phyloP scores from a whole-genome alignment of 2,888 invertebrate genomes.

The Myathropa florea region DNA sequence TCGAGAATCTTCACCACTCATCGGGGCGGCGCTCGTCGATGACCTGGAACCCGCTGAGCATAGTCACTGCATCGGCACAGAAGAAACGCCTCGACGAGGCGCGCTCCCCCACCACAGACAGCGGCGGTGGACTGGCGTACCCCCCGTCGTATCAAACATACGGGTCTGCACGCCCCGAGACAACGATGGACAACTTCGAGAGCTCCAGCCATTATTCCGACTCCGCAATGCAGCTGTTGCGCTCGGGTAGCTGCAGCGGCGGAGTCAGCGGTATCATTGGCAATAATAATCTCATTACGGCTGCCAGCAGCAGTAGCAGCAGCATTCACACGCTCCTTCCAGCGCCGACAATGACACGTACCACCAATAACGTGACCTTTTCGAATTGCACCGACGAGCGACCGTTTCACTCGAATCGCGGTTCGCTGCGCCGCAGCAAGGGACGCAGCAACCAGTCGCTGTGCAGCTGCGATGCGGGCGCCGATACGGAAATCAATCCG shows the following conservation, averaged over 20 bases:
- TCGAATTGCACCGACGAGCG: conserved; percentile 77
- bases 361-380: conserved; percentile 77
- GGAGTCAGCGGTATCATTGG: conserved; percentile 71
- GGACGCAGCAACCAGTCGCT: conserved; percentile 80
- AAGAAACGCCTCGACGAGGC: conserved; percentile 47
- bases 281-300: conserved; percentile 70
- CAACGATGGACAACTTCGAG: conserved; percentile 75
- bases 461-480: conserved; percentile 80
- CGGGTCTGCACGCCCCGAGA: conserved; percentile 72
- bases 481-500: conserved; percentile 79
- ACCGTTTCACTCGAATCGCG: conserved; percentile 74
- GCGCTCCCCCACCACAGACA: conserved; percentile 58
- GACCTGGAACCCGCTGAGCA: conserved; percentile 60
- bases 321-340: conserved; percentile 72
- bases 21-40: conserved; percentile 55
- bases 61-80: conserved; percentile 72
- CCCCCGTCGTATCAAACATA: conserved; percentile 71
- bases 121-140: conserved; percentile 31
- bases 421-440: conserved; percentile 78
- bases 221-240: conserved; percentile 74
- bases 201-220: conserved; percentile 76
- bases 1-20: conserved; percentile 52
- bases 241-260: conserved; percentile 74
- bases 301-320: conserved; percentile 65
- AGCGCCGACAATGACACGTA: conserved; percentile 56